A percentile compares a stretch with the other conserved stretches of the same genome.
phyloP scores from a whole-genome alignment of 1,140 invertebrate genomes.

The Drosophila gunungcola region DNA sequence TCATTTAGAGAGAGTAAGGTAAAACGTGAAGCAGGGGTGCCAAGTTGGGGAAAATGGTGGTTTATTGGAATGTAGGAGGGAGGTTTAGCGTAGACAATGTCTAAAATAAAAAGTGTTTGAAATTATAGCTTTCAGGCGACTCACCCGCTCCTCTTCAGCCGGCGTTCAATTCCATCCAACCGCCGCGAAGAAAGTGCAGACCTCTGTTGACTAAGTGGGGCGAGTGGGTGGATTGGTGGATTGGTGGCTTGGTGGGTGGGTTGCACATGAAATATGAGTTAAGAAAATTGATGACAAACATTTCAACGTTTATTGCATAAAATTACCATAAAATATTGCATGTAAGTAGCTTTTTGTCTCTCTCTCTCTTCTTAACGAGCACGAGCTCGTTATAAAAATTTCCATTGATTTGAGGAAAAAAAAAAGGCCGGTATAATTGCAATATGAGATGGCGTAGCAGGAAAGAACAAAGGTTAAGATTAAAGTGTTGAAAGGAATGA shows the following conservation, averaged over 20 bases:
- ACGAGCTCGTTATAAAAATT: slow-evolving; percentile 62
- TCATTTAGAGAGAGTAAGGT: slow-evolving; percentile 29
- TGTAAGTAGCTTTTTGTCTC: slow-evolving; percentile 50
- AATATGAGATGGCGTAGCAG: background rate
- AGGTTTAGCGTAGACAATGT: slow-evolving; percentile 15
- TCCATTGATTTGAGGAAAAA: slow-evolving; percentile 22
- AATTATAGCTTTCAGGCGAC: slow-evolving; percentile 49
- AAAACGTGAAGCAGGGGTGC: slow-evolving; percentile 5
- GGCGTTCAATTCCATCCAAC: background rate
- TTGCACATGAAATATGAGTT: slow-evolving; percentile 82
- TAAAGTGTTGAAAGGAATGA: background rate
- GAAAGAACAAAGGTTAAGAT: background rate
- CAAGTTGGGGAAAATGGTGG: slow-evolving; percentile 4
- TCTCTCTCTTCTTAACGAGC: slow-evolving; percentile 13
- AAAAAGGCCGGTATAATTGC: slow-evolving; percentile 34
- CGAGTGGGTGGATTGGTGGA: background rate
- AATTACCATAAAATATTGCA: slow-evolving; percentile 82
- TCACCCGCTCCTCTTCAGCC: background rate
- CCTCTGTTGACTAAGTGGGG: slow-evolving; percentile 24
- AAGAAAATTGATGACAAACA: slow-evolving; percentile 83
- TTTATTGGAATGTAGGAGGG: background rate
- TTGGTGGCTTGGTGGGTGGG: background rate
- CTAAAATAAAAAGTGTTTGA: slow-evolving; percentile 45
- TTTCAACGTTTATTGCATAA: slow-evolving; percentile 83
- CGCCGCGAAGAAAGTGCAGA: slow-evolving; percentile 18